Evolutionary conservation across 2,113 vertebrate species (phyloP).

Genomic region (Argyrosomus japonicus): DNA sequence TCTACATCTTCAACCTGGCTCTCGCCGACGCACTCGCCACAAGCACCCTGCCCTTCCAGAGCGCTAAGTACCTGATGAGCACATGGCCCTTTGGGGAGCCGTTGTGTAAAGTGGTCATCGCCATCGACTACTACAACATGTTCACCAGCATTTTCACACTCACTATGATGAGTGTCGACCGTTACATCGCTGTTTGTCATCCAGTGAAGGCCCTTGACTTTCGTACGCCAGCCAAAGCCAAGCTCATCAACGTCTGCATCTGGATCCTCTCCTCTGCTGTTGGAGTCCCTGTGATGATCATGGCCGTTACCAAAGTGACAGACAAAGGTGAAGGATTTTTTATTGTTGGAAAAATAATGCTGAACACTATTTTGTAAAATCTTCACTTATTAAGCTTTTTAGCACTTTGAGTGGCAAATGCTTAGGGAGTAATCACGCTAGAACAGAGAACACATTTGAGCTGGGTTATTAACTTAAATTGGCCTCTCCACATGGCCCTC

Average conservation of each 20-base stretch:
- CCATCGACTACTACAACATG: constrained; percentile 99
- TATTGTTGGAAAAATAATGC: background rate
- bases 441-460: constrained; percentile 42
- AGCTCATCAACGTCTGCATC: constrained; percentile 96
- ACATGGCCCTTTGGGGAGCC: constrained; percentile 96
- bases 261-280: constrained; percentile 95
- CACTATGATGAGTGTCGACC: constrained; percentile 99
- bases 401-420: background rate
- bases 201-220: constrained; percentile 94
- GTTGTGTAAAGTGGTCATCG: constrained; percentile 92
- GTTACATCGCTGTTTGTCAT: constrained; percentile 95
- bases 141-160: constrained; percentile 99
- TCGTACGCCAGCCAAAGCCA: constrained; percentile 94
- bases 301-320: constrained; percentile 89
- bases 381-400: background rate
- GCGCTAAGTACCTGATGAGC: constrained; percentile 94
- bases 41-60: constrained; percentile 97
- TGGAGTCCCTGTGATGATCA: constrained; percentile 94
- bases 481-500: constrained; percentile 20
- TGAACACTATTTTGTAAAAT: constrained; percentile 4
- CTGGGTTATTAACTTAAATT: constrained; percentile 55
- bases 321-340: constrained; percentile 85
- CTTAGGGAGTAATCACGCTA: constrained; percentile 5
- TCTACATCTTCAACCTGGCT: constrained; percentile 99
- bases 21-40: constrained; percentile 93